Base-by-base conservation (phyloP, 2,888 invertebrate genomes). In the Ferrisia virgata region DNA sequence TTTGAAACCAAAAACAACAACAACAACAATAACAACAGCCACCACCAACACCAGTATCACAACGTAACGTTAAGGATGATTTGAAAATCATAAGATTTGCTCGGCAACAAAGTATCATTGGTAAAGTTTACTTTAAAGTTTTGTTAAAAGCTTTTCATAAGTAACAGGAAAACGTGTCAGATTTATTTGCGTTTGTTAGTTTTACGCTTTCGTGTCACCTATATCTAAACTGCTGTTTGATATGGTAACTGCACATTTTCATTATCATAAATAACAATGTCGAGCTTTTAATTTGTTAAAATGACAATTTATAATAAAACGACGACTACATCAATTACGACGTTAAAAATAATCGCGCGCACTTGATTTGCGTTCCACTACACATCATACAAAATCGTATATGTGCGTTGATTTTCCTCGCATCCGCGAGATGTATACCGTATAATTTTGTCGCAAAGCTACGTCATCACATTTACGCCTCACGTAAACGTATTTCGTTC, bases 161-260 rank as follows among this genome's bases (percentile, higher is more conserved):
- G 72, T 76, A 76, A 76, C 72, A 36, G 72, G 72, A 76, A 76
- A 76, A 76, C 72, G 72, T 76, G 72, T 76, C 72, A 76, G 72
- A 76, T 76, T 76, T 76, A 76, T 76, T 36, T 76, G 33, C 28
- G 72, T 76, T 76, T 76, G 72, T 9, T 76, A 36, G 18, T n/a
- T 72, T n/a, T 28, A 76, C 31, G 36, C 36, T 18, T 76, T 36
- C 36, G 33, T 76, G 72, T 76, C 64, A 64, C 64, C 64, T 64
- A 64, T n/a, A n/a, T 53, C 53, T 22, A 53, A 53, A 64, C 64
- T 64, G 64, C 64, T 13, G 28, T 64, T 64, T 28, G 64, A 64
- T 58, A 58, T 64, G 64, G 28, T 64, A 64, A 64, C 64, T 64
- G 64, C 64, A 64, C 64, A 64, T 64, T 28, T 28, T 28, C 64